Evolutionary conservation across 2,888 invertebrate species (phyloP), one percentile per base, ranked within the genome.

Genomic region (Tipula unca): DNA sequence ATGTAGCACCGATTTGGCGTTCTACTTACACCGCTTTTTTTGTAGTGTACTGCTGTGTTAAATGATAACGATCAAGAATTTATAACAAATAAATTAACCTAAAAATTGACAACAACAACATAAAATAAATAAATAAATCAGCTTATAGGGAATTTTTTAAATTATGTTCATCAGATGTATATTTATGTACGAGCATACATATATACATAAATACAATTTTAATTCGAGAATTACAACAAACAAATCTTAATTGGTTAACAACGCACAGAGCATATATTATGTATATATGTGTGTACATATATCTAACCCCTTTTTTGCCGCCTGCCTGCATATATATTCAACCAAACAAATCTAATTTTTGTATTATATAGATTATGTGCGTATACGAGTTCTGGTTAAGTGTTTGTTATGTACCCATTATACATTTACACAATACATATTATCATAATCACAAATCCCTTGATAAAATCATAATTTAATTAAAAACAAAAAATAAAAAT

Each of bases 401-500:
- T 69, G 69, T 69, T 69, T 69, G 69, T 69, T 69, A 13, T 69
- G 25, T 69, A 69, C 69, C 69, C 69, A 69, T 25, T n/a, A 69
- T 69, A 25, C 25, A 69, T 48, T 10, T 25, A 17, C 5, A 48
- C 48, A 69, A 48, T 69, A 25, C 69, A 69, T 69, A 69, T 69
- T 69, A 69, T 25, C 69, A 69, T 69, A 69, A 69, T 69, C 69
- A 69, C 69, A 69, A 69, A 69, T 69, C 69, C 69, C 69, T 69
- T 69, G 69, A 69, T 69, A 69, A 69, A 69, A 69, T 69, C 69
- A 69, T 69, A 69, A 69, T 69, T 69, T 69, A 69, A 69, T 69
- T 69, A 69, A 69, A 48, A 48, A 17, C 17, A 48, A 10, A 1
- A 48, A 48, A n/a, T n/a, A 48, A 48, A 69, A 69, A 25, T 69